These are phyloP conservation scores for Polydrusus tereticollis DNA, from an alignment of 2,888 invertebrate genomes.

Conservation along the genomic window DNA sequence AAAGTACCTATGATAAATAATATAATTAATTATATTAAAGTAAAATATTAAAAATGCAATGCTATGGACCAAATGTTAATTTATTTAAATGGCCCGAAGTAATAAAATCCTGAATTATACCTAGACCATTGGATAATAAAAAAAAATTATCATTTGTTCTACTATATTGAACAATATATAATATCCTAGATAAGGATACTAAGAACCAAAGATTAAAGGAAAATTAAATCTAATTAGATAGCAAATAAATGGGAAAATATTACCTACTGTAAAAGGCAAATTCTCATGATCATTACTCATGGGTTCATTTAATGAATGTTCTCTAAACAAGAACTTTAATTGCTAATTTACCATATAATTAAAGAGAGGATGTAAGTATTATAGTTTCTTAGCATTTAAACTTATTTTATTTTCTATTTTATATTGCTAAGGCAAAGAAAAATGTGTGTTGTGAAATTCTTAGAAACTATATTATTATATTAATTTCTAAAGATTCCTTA, in stretches of 20 bases:
- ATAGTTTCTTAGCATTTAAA: conserved; percentile 20
- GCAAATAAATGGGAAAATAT: conserved; percentile 11
- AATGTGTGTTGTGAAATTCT: conserved; percentile 6
- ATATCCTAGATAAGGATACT: conserved; percentile 19
- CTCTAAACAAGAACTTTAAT: conserved; percentile 34
- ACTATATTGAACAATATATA: conserved; percentile 10
- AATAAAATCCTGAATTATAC: background rate
- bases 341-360: conserved; percentile 32
- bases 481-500: background rate
- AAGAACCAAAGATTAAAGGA: conserved; percentile 20
- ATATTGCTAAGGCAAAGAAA: background rate
- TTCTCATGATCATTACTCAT: conserved; percentile 39
- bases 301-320: conserved; percentile 21
- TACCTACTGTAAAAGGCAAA: conserved; percentile 15
- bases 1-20: too few species aligned
- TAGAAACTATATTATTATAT: background rate
- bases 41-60: too few species aligned
- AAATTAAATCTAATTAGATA: conserved; percentile 7
- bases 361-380: conserved; percentile 20
- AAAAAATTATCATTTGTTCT: conserved; percentile 8
- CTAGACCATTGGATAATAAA: background rate
- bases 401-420: conserved; percentile 6
- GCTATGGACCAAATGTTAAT: too few species aligned
- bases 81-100: background rate
- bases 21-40: too few species aligned